Base-by-base conservation (phyloP, 2,113 vertebrate species). In the Sander vitreus region DNA sequence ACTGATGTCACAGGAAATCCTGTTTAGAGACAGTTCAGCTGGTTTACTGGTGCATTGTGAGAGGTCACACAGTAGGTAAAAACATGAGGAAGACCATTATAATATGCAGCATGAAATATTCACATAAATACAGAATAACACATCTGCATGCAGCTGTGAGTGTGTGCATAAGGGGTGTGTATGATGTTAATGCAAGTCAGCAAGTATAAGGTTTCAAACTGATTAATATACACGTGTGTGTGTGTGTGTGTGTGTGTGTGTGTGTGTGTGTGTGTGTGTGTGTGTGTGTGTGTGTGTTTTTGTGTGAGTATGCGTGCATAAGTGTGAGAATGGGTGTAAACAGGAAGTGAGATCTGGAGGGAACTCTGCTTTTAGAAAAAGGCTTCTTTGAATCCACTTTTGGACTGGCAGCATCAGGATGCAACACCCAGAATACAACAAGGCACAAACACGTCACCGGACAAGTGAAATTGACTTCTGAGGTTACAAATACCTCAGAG, bases 341-440 rank as follows among this genome's bases (percentile, higher is more conserved):
- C 85, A 91, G 92, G 92, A 92, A 90, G 73, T 55, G 13, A 6
- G 48, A 39, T 70, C 63, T 64, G 25, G 39, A 78, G 76, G 73
- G 76, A 73, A 78, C 65, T 87, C 87, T 89, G 58, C 80, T 90
- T 92, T 89, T 83, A 91, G 81, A 70, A 84, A 77, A 91, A 85
- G n/a, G 0, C 39, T 79, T 84, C 85, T 93, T 89, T 93, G 89
- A 92, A 88, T 86, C 69, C 59, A 84, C 79, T 80, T 90, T 88
- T 91, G 87, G 90, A 77, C 72, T 78, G 2, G 12, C 48, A 58
- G 68, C 59, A 69, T 86, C 91, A 91, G 91, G 92, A 93, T 88
- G 88, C 88, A 80, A 91, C 87, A 55, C 88, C 89, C 80, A 88
- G 76, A 84, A 88, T 91, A 79, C 76, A 86, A 85, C 84, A 80